Conservation (phyloP, 64 coral and sea anemone species). For the Trachythela sp. region DNA sequence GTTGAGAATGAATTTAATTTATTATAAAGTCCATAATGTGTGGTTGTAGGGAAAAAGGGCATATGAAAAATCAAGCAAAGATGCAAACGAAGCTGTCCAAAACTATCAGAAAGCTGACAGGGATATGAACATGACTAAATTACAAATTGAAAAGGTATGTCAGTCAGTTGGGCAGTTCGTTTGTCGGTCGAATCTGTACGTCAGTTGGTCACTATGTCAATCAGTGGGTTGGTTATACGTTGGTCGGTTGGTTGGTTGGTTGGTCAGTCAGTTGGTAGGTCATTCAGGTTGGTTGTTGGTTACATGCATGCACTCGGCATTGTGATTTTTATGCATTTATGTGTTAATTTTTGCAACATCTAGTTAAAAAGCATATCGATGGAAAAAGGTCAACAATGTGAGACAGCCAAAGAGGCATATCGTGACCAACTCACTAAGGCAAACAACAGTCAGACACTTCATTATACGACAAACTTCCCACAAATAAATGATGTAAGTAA, state of each 20-base stretch:
- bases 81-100: conserved; percentile 59
- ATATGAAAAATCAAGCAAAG: conserved; percentile 81
- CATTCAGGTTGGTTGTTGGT: too few species aligned
- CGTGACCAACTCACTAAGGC: conserved; percentile 78
- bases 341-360: not conserved
- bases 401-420: conserved; percentile 77
- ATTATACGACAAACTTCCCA: conserved; percentile 89
- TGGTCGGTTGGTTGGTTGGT: too few species aligned
- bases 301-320: too few species aligned
- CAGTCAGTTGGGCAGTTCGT: not conserved
- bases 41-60: conserved; percentile 69
- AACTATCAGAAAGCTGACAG: conserved; percentile 81
- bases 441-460: conserved; percentile 83
- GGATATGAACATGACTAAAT: conserved; percentile 93
- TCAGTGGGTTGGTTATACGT: too few species aligned
- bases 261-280: too few species aligned
- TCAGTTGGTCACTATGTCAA: too few species aligned
- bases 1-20: too few species aligned
- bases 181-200: not conserved
- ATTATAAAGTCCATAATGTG: too few species aligned
- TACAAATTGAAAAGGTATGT: conserved; percentile 90
- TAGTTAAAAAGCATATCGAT: conserved; percentile 74
- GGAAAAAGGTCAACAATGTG: conserved; percentile 78
- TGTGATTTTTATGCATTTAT: not conserved
- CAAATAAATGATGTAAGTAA: conserved; percentile 82